phyloP scores from a whole-genome alignment of 2,113 vertebrate species.

The Cryptotis parvus region DNA sequence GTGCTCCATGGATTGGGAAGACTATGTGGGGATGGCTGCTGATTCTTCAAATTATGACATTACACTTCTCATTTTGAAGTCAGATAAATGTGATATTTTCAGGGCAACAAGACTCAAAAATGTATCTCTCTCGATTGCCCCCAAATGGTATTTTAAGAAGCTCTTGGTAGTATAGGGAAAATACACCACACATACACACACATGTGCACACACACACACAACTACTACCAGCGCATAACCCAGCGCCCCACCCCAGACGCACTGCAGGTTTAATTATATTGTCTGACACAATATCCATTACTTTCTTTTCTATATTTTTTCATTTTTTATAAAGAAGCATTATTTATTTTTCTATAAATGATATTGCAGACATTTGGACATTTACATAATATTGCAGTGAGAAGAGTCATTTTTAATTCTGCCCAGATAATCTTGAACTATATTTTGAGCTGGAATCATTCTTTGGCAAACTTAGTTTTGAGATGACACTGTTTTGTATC shows the following conservation, averaged over 20 bases:
- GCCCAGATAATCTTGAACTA: slow-evolving; percentile 6
- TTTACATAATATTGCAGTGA: neutral
- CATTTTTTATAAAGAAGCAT: neutral
- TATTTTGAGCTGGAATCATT: slow-evolving; percentile 29
- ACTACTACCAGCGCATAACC: too few species aligned
- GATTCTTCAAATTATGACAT: slow-evolving; percentile 71
- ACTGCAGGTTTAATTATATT: neutral
- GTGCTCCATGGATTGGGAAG: neutral
- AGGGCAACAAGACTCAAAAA: slow-evolving; percentile 40
- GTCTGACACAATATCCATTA: too few species aligned
- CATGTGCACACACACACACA: neutral
- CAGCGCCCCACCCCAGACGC: neutral
- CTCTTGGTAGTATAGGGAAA: neutral
- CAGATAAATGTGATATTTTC: slow-evolving; percentile 61
- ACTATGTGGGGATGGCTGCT: slow-evolving; percentile 45
- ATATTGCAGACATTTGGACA: slow-evolving; percentile 38
- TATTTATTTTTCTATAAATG: slow-evolving; percentile 7
- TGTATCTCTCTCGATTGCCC: slow-evolving; percentile 45
- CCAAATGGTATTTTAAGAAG: neutral
- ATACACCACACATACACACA: neutral
- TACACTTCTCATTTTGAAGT: slow-evolving; percentile 50
- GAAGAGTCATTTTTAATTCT: slow-evolving; percentile 42
- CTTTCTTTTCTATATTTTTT: neutral
- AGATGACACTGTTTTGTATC: slow-evolving; percentile 22
- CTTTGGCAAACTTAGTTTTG: slow-evolving; percentile 17